Conservation (phyloP, 2,113 vertebrate genomes). For the Dermatemys mawii region DNA sequence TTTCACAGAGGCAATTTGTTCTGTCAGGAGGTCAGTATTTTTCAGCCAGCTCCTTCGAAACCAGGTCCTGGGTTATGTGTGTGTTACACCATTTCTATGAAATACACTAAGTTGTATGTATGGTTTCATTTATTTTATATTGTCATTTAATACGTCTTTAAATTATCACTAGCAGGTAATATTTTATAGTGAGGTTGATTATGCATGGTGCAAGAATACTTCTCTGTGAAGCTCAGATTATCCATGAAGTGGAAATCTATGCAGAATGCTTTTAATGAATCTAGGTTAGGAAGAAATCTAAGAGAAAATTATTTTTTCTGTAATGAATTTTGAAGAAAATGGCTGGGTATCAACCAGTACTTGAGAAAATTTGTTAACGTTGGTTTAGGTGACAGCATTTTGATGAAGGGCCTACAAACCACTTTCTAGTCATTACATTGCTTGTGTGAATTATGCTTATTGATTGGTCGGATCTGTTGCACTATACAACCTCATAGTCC, state of each 20-base stretch:
- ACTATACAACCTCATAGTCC: not conserved
- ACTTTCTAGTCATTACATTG: rapidly evolving
- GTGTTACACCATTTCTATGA: no score
- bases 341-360: no score
- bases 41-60: not conserved
- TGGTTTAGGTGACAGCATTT: rapidly evolving
- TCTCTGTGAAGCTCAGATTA: not conserved
- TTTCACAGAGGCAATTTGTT: not conserved
- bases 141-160: not conserved
- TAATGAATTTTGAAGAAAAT: rapidly evolving
- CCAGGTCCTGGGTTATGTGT: not conserved
- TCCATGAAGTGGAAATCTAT: not conserved
- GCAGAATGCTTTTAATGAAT: not conserved
- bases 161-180: no score
- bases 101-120: no score
- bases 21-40: not conserved
- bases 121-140: not conserved
- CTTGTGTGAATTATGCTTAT: not conserved
- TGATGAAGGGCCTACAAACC: rapidly evolving
- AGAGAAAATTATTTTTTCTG: not conserved
- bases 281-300: not conserved
- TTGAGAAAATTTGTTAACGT: no score
- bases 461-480: not conserved
- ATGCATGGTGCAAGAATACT: not conserved
- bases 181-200: no score